phyloP scores from a whole-genome alignment of 64 coral and sea anemone genomes.

The Dendrophyllia cribrosa region DNA sequence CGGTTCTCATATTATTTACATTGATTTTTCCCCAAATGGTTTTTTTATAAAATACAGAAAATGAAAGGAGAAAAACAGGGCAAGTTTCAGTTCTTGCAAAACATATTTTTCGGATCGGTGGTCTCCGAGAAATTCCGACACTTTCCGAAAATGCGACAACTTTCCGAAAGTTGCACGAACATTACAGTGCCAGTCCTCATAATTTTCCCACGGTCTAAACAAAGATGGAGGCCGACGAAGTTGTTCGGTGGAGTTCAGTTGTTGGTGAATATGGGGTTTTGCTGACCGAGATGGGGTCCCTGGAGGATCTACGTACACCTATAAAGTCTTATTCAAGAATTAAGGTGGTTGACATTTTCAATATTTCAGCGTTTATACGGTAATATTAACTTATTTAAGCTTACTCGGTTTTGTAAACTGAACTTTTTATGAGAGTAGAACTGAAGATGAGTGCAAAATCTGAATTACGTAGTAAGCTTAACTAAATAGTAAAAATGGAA shows the following conservation, averaged over 20 bases:
- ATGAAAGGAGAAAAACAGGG: background rate
- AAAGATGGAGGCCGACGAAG: conserved; percentile 63
- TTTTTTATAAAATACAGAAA: background rate
- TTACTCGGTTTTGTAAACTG: too few species aligned
- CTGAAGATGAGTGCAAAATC: too few species aligned
- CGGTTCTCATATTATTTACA: too few species aligned
- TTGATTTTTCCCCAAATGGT: too few species aligned
- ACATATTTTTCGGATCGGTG: too few species aligned
- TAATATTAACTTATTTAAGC: too few species aligned
- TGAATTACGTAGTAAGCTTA: too few species aligned
- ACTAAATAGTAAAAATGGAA: too few species aligned
- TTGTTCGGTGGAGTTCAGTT: conserved; percentile 35
- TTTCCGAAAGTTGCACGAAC: too few species aligned
- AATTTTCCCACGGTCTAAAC: conserved; percentile 12
- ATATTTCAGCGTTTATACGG: background rate
- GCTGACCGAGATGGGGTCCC: conserved; percentile 66
- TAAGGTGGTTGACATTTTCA: conserved; percentile 11
- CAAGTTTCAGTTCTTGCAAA: too few species aligned
- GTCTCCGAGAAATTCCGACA: background rate
- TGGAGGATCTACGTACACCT: conserved; percentile 43
- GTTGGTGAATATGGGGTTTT: conserved; percentile 74
- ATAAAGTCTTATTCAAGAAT: conserved; percentile 55
- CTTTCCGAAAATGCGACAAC: background rate
- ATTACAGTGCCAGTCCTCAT: background rate
- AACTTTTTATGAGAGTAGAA: too few species aligned